These are phyloP conservation scores for Ischnus inquisitorius DNA, from an alignment of 2,888 invertebrate species.

Conservation along the genomic window DNA sequence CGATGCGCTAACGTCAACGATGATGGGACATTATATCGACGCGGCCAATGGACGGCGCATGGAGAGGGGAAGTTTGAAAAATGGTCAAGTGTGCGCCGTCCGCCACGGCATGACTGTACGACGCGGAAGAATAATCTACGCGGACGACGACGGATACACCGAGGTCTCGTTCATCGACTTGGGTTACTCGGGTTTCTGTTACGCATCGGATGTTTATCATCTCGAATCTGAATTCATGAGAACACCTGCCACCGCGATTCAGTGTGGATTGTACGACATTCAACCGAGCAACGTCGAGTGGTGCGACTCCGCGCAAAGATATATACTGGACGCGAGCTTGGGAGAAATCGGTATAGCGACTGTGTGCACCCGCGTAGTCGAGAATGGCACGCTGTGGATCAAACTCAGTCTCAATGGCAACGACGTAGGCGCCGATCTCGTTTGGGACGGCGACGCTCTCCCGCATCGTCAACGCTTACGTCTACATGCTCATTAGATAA, in stretches of 20 bases:
- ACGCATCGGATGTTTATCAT: constrained; percentile 28
- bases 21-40: constrained; percentile 46
- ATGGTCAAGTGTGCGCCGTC: constrained; percentile 21
- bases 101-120: background rate
- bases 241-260: constrained; percentile 34
- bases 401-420: constrained; percentile 41
- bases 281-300: constrained; percentile 32
- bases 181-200: constrained; percentile 30
- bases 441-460: constrained; percentile 41
- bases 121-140: constrained; percentile 38
- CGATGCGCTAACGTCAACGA: background rate
- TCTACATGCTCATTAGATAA: background rate
- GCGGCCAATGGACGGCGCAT: constrained; percentile 4
- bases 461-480: constrained; percentile 40
- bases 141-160: constrained; percentile 20
- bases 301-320: constrained; percentile 23
- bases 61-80: constrained; percentile 4
- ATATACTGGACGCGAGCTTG: background rate
- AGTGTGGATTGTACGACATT: constrained; percentile 46
- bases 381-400: constrained; percentile 44
- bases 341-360: constrained; percentile 16
- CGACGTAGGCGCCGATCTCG: constrained; percentile 46
- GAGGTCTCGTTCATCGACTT: constrained; percentile 56
- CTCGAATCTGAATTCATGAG: constrained; percentile 38
- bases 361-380: constrained; percentile 38